Percentiles rank a stretch among this genome's conserved stretches.
phyloP scores from a whole-genome alignment of 2,888 invertebrate genomes.

The Lordiphosa fenestrarum region DNA sequence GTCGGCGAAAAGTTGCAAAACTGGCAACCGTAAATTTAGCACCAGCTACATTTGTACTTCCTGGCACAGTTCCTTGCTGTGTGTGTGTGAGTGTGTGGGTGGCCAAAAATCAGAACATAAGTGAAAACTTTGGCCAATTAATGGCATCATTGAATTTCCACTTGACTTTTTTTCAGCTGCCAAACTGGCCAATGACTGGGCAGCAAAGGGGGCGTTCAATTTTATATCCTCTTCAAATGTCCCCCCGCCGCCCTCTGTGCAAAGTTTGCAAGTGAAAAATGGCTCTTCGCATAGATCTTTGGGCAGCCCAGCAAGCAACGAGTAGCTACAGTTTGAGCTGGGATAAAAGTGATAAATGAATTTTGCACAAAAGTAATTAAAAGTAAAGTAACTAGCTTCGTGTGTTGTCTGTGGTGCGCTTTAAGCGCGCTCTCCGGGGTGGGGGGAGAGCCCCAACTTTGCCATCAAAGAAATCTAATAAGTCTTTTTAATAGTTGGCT shows the following conservation, averaged over 20 bases:
- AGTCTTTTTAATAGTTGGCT: conserved; percentile 72
- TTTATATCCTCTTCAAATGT: conserved; percentile 53
- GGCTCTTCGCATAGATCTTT: conserved; percentile 64
- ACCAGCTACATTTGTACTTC: conserved; percentile 67
- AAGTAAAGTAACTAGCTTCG: conserved; percentile 74
- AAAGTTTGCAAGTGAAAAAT: conserved; percentile 72
- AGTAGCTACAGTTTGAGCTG: conserved; percentile 50
- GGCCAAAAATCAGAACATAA: conserved; percentile 71
- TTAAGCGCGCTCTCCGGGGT: background rate
- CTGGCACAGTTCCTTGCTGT: conserved; percentile 59
- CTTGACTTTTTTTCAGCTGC: conserved; percentile 74
- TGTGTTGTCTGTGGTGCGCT: conserved; percentile 60
- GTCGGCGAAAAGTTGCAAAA: conserved; percentile 62
- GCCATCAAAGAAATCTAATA: conserved; percentile 70
- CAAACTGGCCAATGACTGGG: conserved; percentile 73
- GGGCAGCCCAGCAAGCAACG: conserved; percentile 27
- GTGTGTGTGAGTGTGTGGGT: conserved; percentile 15
- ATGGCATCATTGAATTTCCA: conserved; percentile 77
- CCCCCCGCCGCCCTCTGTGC: background rate
- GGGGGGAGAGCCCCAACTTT: conserved; percentile 50
- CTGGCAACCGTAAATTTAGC: conserved; percentile 65
- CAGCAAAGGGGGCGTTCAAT: conserved; percentile 71
- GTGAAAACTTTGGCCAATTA: conserved; percentile 76
- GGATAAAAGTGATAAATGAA: conserved; percentile 76
- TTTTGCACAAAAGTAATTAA: conserved; percentile 76